These are phyloP conservation scores for Carassius gibelio DNA, from an alignment of 2,113 vertebrate species.

Conservation along the genomic window DNA sequence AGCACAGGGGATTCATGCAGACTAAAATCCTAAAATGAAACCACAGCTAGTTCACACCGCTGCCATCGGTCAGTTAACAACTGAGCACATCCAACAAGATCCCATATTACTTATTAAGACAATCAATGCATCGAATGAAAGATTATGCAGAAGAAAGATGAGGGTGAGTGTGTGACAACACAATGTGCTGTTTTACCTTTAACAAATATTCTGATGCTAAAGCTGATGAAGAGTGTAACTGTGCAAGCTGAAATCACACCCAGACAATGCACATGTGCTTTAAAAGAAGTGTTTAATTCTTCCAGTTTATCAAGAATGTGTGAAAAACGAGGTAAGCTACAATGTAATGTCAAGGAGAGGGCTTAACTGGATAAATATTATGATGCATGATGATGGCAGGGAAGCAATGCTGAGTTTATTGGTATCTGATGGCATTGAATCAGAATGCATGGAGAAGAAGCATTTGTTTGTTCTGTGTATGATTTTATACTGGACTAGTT, in stretches of 20 bases:
- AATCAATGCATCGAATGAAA: not conserved
- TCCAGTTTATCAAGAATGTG: too few relatives aligned
- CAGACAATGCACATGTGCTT: not conserved
- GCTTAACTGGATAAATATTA: too few relatives aligned
- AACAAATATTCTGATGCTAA: not conserved
- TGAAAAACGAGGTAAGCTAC: not conserved
- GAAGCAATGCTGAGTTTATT: too few relatives aligned
- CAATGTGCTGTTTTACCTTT: not conserved
- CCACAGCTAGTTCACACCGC: not conserved
- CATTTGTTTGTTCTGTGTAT: not conserved
- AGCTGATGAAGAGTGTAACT: too few relatives aligned
- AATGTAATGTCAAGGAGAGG: not conserved
- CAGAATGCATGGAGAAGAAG: not conserved
- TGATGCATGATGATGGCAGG: not conserved
- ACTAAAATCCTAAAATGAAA: not conserved
- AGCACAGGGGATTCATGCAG: not conserved
- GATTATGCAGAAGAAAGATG: not conserved
- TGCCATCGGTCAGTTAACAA: not conserved
- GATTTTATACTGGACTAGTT: not conserved
- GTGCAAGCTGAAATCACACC: not conserved
- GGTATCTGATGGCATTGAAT: not conserved
- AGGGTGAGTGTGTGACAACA: not conserved
- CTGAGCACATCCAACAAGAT: not conserved
- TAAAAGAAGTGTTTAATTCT: not conserved
- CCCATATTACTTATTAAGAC: not conserved